These are phyloP conservation scores for Drosophila paranaensis DNA, from an alignment of 2,888 invertebrate species.

Conservation along the genomic window DNA sequence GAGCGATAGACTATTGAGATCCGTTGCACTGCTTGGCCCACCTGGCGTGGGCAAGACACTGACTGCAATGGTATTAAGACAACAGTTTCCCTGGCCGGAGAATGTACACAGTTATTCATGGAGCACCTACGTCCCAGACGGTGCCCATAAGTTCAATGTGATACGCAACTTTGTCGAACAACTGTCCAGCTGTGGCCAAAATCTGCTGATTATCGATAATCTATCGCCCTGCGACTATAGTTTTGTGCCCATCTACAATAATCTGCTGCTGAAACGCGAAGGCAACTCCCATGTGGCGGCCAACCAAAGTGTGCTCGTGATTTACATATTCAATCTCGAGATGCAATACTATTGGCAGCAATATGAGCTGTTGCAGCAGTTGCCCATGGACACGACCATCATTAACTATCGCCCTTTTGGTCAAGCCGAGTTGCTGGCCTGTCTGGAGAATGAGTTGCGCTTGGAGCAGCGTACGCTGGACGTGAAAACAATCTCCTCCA, in stretches of 20 bases:
- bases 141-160: constrained; percentile 40
- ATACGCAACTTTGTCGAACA: constrained; percentile 45
- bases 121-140: constrained; percentile 49
- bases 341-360: constrained; percentile 50
- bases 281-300: constrained; percentile 25
- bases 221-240: constrained; percentile 55
- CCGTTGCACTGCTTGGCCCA: constrained; percentile 69
- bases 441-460: constrained; percentile 42
- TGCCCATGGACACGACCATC: constrained; percentile 53
- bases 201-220: constrained; percentile 77
- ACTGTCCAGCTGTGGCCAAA: constrained; percentile 72
- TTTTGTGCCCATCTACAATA: constrained; percentile 58
- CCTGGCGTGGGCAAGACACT: constrained; percentile 76
- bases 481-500: background rate
- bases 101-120: constrained; percentile 73
- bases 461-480: constrained; percentile 42
- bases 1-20: constrained; percentile 37
- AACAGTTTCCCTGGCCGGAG: constrained; percentile 74
- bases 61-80: constrained; percentile 49
- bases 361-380: constrained; percentile 52
- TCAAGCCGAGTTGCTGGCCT: constrained; percentile 40
- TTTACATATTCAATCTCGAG: constrained; percentile 57
- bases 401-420: constrained; percentile 49
- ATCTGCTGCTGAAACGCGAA: constrained; percentile 52
- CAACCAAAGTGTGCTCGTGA: constrained; percentile 52